These are phyloP conservation scores for Elanus axillaris DNA, from an alignment of 2,113 vertebrate species.

Conservation along the genomic window DNA sequence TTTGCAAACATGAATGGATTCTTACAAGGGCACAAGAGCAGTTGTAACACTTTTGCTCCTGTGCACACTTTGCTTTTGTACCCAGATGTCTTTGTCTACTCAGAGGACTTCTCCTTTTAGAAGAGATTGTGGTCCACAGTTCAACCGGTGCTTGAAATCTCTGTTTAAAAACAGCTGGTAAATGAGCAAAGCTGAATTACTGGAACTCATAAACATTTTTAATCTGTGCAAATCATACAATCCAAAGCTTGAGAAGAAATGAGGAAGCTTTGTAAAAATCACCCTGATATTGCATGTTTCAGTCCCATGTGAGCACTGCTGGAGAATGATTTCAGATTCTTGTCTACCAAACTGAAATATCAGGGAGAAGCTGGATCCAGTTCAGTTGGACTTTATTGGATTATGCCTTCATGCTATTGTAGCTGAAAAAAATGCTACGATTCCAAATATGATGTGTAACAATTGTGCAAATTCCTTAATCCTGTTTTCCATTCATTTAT, in stretches of 20 bases:
- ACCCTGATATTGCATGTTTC: background rate
- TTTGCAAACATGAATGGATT: background rate
- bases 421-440: background rate
- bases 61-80: background rate
- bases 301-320: background rate
- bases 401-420: background rate
- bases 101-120: background rate
- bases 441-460: slow-evolving; percentile 28
- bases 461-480: slow-evolving; percentile 41
- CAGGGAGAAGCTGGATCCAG: background rate
- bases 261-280: background rate
- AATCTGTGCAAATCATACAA: background rate
- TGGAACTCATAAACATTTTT: background rate
- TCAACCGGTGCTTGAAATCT: background rate
- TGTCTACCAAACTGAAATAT: background rate
- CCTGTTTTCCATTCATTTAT: slow-evolving; percentile 22
- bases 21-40: background rate
- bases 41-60: background rate
- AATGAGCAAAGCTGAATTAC: background rate
- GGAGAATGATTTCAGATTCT: background rate
- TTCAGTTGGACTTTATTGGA: slow-evolving; percentile 5
- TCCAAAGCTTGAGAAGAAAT: background rate
- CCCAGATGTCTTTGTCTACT: background rate
- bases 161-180: background rate
- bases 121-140: background rate